Conservation (phyloP, 2,888 invertebrate species). For the Mythimna lalbum region DNA sequence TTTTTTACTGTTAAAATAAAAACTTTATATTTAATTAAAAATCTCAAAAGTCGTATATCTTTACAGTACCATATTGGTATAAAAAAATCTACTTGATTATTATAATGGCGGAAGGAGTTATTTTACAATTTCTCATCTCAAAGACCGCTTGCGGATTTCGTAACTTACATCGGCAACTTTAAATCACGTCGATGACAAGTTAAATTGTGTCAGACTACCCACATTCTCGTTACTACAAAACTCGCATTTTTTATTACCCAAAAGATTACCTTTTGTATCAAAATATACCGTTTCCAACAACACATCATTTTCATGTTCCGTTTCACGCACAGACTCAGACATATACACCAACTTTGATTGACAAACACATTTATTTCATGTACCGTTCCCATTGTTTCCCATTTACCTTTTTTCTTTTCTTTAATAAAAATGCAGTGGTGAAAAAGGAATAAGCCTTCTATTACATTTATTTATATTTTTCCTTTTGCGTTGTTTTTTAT, state of each 20-base stretch:
- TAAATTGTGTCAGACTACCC: background rate
- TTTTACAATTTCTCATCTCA: too few relatives aligned
- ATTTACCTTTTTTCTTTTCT: constrained; percentile 63
- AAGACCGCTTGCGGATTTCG: too few relatives aligned
- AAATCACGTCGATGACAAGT: background rate
- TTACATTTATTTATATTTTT: constrained; percentile 56
- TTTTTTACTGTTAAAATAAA: too few relatives aligned
- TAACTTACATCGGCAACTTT: background rate
- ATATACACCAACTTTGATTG: constrained; percentile 58
- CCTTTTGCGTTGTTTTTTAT: constrained; percentile 24
- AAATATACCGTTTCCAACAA: constrained; percentile 23
- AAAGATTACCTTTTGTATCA: background rate
- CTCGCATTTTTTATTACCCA: background rate
- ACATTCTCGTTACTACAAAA: background rate
- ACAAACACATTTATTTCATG: constrained; percentile 62
- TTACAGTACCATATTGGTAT: too few relatives aligned
- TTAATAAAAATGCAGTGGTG: constrained; percentile 65
- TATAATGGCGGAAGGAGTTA: too few relatives aligned
- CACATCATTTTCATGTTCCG: constrained; percentile 15
- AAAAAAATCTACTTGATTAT: too few relatives aligned
- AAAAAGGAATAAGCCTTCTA: constrained; percentile 48
- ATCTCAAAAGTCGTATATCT: too few relatives aligned
- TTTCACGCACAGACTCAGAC: constrained; percentile 27
- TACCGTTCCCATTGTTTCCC: constrained; percentile 46
- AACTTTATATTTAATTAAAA: too few relatives aligned